Evolutionary conservation across 2,888 invertebrate genomes (phyloP), one percentile per base, ranked within the genome.

Genomic region (Zygaena filipendulae): DNA sequence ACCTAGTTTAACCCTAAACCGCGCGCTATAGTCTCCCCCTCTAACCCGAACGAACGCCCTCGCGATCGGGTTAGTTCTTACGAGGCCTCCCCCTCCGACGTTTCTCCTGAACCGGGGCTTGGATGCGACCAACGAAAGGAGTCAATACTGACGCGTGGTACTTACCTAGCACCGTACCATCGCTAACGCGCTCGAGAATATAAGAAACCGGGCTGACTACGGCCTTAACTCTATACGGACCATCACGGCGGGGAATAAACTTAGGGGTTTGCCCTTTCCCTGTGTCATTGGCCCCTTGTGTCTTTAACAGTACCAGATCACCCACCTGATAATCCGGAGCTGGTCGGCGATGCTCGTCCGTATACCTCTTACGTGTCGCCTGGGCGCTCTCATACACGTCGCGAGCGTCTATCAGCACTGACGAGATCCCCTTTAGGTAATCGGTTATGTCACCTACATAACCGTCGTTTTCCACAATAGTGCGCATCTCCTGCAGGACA

Each of bases 391-490:
- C 16, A 10, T 33, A 26, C 2, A 16, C 16, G 5, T 16, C 16
- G 5, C 16, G 4, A 7, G 16, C 24, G 11, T 38, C 42, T 0
- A 47, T 43, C n/a, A n/a, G n/a, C 3, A 55, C n/a, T 46, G 0
- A 43, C 42, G 1, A 53, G 27, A 11, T 3, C n/a, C 34, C 9
- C 1, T 13, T 11, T 3, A 37, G 13, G 3, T 30, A 30, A 2
- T 26, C 27, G 1, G 32, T 32, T 6, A 37, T 19, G 11, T 18
- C 18, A 1, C 23, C 10, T 1, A 25, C 28, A 5, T 14, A 11
- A 11, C 32, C 32, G 2, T 34, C 34, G 2, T 6, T 12, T 2
- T 28, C 25, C 1, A 34, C 4, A 11, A 37, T 25, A 1, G 21
- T 6, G 3, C 28, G 9, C 18, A 34, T 25, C 7, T 36, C 31